Evolutionary conservation across 2,797 vertebrate species (phyloP).

Genomic region (Spheniscus humboldti): DNA sequence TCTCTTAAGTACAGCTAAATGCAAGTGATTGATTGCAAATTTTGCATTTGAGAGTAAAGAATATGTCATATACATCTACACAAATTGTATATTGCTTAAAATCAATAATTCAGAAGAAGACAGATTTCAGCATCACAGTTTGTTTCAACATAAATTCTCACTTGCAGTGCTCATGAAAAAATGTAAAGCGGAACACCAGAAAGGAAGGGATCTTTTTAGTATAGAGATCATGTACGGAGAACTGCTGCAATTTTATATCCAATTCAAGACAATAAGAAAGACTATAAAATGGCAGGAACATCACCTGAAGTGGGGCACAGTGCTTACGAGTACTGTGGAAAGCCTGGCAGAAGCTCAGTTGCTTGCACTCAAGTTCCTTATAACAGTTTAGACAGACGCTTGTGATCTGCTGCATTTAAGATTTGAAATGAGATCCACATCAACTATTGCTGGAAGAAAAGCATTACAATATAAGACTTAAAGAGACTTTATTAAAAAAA

Average conservation of each 20-base stretch:
- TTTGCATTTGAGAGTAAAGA: not conserved
- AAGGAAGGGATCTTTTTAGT: not conserved
- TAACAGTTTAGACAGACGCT: not conserved
- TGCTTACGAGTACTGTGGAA: not conserved
- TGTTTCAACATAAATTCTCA: not conserved
- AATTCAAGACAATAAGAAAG: not conserved
- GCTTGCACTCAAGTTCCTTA: not conserved
- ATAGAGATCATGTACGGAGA: not conserved
- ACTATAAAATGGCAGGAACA: not conserved
- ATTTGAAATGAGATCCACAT: not conserved
- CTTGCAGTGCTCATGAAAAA: fast-evolving
- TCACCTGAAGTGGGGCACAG: not conserved
- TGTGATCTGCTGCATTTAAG: not conserved
- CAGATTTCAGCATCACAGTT: not conserved
- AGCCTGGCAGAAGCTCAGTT: not conserved
- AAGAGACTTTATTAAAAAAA: not conserved
- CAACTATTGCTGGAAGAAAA: not conserved
- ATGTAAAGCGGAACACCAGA: not conserved
- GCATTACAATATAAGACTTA: not conserved
- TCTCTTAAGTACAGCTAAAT: not conserved
- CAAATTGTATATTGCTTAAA: not conserved
- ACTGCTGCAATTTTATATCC: not conserved
- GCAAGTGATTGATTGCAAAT: not conserved
- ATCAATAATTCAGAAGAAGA: not conserved
- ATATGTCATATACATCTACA: not conserved